Evolutionary conservation across 2,113 vertebrate genomes (phyloP).

Genomic region (Rhinogobius similis): DNA sequence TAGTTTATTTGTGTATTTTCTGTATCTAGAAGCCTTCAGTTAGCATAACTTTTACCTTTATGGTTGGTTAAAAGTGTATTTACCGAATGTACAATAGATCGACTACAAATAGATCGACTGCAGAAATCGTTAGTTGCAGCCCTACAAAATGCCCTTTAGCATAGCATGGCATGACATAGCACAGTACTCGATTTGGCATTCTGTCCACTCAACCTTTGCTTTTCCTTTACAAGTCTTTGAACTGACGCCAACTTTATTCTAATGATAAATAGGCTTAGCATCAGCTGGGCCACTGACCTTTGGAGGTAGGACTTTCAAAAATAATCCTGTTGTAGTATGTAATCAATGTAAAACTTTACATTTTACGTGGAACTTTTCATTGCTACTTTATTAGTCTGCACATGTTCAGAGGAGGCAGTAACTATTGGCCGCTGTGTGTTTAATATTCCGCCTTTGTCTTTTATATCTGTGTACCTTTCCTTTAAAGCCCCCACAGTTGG

Average conservation of each 20-base stretch:
- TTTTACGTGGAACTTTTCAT: too few species aligned
- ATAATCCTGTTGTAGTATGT: too few species aligned
- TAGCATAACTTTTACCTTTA: too few species aligned
- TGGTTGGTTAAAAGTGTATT: too few species aligned
- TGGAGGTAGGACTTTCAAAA: not conserved
- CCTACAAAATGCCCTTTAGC: not conserved
- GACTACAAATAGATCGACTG: too few species aligned
- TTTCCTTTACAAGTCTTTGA: not conserved
- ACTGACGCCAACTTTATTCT: not conserved
- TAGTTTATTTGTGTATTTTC: too few species aligned
- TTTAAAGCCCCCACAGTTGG: not conserved
- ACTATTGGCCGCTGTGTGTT: not conserved
- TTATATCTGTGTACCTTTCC: not conserved
- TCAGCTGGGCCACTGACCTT: too few species aligned
- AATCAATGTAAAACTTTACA: too few species aligned
- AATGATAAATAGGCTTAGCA: not conserved
- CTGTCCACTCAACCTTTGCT: not conserved
- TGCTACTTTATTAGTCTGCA: not conserved
- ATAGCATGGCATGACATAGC: not conserved
- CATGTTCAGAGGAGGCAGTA: not conserved
- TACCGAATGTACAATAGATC: too few species aligned
- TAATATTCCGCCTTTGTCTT: conserved; percentile 2
- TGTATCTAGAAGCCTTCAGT: too few species aligned
- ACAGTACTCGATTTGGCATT: not conserved
- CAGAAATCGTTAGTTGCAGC: too few species aligned